Base-by-base conservation (phyloP, 2,888 invertebrate genomes). In the Hedya salicella region DNA sequence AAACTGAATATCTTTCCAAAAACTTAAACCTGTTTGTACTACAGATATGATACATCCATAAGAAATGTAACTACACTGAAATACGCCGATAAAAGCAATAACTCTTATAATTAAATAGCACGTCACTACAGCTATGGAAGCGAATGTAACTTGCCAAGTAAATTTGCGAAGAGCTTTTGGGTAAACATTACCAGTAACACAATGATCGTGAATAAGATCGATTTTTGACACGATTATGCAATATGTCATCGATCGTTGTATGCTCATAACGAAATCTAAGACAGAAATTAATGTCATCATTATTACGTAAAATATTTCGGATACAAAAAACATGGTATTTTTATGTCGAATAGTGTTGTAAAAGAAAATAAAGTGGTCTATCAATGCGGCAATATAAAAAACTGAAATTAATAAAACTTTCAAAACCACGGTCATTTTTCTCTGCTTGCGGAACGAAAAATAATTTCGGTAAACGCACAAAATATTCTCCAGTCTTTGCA, bases 391-490 rank as follows among this genome's bases (percentile, higher is more conserved):
- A 13, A 50, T 30, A 16, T 30, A 50, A 17, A 61, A 9, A 1
- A 42, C 0, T 5, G 61, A 42, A 3, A 17, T 30, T 0, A 50
- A 0, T n/a, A 61, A 8, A 2, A 61, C 32, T 61, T 42, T 25
- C 1, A 16, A 3, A 11, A 32, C 0, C n/a, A 50, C 50, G 3
- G 1, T 11, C 3, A 42, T 61, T 19, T 32, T 50, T n/a, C 30
- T 8, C 0, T 1, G 30, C 25, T n/a, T 61, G 9, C n/a, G 17
- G 3, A 61, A 42, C 13, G 50, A 30, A 50, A 40, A 61, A 52
- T n/a, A 61, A n/a, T 61, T 61, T 61, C 50, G 25, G 3, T 61
- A 61, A n/a, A 52, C 21, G 8, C 50, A 40, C 40, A 50, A 30
- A 3, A 61, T 6, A 42, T 61, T 61, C 11, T 61, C 61, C 3